A percentile compares a stretch with the other conserved stretches of the same genome.
Conservation (phyloP, 2,113 vertebrate species). For the Paedocypris sp. region DNA sequence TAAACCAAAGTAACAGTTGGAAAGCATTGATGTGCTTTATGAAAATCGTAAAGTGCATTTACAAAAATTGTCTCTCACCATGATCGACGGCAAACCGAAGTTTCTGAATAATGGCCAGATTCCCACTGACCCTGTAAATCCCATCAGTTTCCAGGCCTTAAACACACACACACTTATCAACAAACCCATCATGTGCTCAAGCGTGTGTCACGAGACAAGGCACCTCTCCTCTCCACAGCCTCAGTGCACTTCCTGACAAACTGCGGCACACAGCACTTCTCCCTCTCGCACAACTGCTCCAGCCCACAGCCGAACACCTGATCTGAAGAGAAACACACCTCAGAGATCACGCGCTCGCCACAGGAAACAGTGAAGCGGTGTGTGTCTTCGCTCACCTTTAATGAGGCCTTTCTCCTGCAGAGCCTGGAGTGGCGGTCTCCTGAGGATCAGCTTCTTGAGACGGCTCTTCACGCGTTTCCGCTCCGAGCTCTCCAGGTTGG, state of each 20-base stretch:
- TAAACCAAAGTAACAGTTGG: too few species aligned
- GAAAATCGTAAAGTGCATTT: too few species aligned
- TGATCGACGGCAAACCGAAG: constrained; percentile 79
- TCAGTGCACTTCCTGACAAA: constrained; percentile 77
- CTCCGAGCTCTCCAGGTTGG: constrained; percentile 61
- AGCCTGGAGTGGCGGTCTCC: constrained; percentile 75
- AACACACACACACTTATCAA: constrained; percentile 7
- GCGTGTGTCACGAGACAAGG: not conserved
- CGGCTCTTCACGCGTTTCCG: constrained; percentile 74
- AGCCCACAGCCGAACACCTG: constrained; percentile 84
- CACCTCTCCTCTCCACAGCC: constrained; percentile 79
- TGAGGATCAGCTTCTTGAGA: constrained; percentile 75
- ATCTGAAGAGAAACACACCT: constrained; percentile 55
- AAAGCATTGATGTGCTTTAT: not conserved
- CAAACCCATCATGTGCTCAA: not conserved
- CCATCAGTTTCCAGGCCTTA: constrained; percentile 81
- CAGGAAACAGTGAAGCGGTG: not conserved
- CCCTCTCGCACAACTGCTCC: constrained; percentile 79
- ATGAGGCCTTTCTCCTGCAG: constrained; percentile 86
- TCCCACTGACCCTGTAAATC: constrained; percentile 86
- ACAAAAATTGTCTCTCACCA: constrained; percentile 61
- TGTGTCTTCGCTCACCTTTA: constrained; percentile 61
- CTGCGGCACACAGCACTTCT: constrained; percentile 69
- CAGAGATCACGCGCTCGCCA: constrained; percentile 19
- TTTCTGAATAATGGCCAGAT: constrained; percentile 85